These are phyloP conservation scores for Chiroxiphia lanceolata DNA, from an alignment of 2,797 vertebrate species.

Conservation along the genomic window DNA sequence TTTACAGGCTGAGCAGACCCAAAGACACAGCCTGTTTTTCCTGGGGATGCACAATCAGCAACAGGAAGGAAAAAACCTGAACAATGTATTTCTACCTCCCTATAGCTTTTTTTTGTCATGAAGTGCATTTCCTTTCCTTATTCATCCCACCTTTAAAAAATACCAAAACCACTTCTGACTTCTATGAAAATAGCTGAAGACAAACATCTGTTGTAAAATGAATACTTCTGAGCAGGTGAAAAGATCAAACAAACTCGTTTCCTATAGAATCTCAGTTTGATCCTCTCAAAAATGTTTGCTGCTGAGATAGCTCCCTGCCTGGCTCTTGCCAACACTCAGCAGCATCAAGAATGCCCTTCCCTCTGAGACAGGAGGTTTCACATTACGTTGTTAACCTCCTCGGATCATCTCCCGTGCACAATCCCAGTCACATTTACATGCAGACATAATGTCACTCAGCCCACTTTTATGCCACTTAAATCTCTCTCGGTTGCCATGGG, in stretches of 20 bases:
- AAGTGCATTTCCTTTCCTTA: not conserved
- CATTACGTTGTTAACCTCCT: not conserved
- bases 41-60: not conserved
- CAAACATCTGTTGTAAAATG: not conserved
- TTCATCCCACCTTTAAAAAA: not conserved
- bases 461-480: slow-evolving; percentile 40
- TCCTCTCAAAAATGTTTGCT: not conserved
- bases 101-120: not conserved
- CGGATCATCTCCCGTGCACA: not conserved
- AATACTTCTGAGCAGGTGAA: not conserved
- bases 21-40: not conserved
- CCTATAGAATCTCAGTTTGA: not conserved
- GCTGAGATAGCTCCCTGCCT: not conserved
- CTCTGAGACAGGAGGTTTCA: slow-evolving; percentile 30
- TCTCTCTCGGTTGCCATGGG: slow-evolving; percentile 50
- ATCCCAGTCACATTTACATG: slow-evolving; percentile 1
- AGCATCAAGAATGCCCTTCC: not conserved
- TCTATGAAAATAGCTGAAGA: not conserved
- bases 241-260: not conserved
- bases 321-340: not conserved
- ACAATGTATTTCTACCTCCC: not conserved
- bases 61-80: not conserved
- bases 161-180: not conserved
- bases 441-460: slow-evolving; percentile 23
- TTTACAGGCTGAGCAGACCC: not conserved